These are phyloP conservation scores for Ardeotis arabs DNA, from an alignment of 2,113 vertebrate genomes.

Conservation along the genomic window DNA sequence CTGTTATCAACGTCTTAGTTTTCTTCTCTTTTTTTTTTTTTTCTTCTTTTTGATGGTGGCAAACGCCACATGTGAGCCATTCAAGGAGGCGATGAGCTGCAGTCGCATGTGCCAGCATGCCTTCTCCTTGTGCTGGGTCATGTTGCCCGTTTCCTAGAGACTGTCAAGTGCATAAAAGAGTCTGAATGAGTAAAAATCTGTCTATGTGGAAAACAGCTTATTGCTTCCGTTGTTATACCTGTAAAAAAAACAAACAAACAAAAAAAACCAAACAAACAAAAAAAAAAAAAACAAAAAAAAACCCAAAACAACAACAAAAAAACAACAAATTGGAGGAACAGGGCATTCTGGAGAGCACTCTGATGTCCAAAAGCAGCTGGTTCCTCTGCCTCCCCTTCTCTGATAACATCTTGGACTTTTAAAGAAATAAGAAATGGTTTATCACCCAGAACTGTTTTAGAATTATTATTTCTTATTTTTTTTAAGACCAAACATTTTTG, in stretches of 20 bases:
- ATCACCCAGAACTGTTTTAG: not conserved
- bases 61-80: rapidly evolving
- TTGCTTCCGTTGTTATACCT: not conserved
- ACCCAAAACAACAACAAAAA: not conserved
- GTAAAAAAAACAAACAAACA: not conserved
- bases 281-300: too few species aligned
- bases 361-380: not conserved
- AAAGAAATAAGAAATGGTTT: not conserved
- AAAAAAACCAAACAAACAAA: too few species aligned
- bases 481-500: not conserved
- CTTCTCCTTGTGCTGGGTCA: not conserved
- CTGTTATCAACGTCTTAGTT: not conserved
- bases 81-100: not conserved
- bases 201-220: not conserved
- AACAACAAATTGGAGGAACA: not conserved
- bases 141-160: not conserved
- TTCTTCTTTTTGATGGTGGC: not conserved
- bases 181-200: not conserved
- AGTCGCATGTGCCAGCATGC: not conserved
- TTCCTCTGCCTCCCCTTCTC: not conserved
- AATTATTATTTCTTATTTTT: not conserved
- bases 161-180: not conserved
- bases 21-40: not conserved
- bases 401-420: not conserved
- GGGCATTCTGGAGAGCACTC: not conserved